Conservation (phyloP, 64 coral and sea anemone genomes). For the Dendronephthya gigantea region DNA sequence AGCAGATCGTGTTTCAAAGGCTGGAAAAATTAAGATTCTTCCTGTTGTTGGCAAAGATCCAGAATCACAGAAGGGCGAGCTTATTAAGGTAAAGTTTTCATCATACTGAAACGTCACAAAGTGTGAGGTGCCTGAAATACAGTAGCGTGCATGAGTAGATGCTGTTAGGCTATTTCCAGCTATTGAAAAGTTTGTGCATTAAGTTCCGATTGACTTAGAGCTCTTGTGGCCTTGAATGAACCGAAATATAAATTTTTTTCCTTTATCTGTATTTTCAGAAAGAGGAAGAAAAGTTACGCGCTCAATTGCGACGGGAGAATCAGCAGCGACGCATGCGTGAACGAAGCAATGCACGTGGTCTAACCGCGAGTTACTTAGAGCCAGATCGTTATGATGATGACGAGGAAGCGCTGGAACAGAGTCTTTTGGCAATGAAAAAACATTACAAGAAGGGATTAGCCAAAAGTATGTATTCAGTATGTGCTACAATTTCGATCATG, state of each 20-base stretch:
- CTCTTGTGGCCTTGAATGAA: too few relatives aligned
- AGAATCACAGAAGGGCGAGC: conserved; percentile 70
- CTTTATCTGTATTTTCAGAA: conserved; percentile 37
- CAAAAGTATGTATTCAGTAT: conserved; percentile 48
- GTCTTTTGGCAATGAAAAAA: conserved; percentile 84
- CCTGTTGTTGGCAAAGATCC: conserved; percentile 85
- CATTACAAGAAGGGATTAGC: conserved; percentile 91
- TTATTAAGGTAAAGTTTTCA: conserved; percentile 53
- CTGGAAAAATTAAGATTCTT: conserved; percentile 81
- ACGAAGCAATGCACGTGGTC: conserved; percentile 60
- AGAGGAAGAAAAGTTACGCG: conserved; percentile 87
- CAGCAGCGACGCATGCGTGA: conserved; percentile 78
- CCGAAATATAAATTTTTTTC: too few relatives aligned
- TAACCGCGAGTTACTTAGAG: conserved; percentile 74
- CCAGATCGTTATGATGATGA: conserved; percentile 82
- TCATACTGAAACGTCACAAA: not conserved
- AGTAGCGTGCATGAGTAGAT: too few relatives aligned
- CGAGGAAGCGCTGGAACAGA: conserved; percentile 77
- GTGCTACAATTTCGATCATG: not conserved
- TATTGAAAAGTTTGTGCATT: too few relatives aligned
- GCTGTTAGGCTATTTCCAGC: too few relatives aligned
- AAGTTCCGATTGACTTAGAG: too few relatives aligned
- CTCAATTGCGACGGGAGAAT: conserved; percentile 83
- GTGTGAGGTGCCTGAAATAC: too few relatives aligned
- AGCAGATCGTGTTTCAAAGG: conserved; percentile 86